A percentile compares a stretch with the other conserved stretches of the same genome.
phyloP scores from a whole-genome alignment of 2,113 vertebrate genomes.

The Bolborhynchus lineola region DNA sequence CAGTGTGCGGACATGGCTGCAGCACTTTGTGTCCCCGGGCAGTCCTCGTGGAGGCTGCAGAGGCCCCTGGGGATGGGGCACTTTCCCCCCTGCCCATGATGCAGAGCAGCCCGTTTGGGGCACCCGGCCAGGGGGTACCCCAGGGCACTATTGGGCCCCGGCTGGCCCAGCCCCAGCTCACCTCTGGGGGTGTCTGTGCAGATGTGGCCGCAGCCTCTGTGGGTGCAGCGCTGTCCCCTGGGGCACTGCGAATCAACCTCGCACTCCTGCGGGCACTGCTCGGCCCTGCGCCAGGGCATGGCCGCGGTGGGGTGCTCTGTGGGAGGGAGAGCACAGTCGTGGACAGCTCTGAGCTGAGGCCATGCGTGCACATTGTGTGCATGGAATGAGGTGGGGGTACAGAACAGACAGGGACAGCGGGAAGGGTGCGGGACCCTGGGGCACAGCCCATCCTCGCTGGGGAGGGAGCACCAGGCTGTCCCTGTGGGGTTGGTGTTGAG shows the following conservation, averaged over 20 bases:
- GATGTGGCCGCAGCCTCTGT: background rate
- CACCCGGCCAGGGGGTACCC: background rate
- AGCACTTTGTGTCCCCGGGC: constrained; percentile 15
- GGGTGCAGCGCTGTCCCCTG: constrained; percentile 16
- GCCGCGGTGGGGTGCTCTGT: fast-evolving
- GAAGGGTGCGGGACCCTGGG: background rate
- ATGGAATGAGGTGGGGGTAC: background rate
- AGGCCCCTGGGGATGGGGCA: background rate
- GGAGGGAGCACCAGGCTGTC: background rate
- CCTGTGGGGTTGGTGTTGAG: fast-evolving
- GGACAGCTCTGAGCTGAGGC: background rate
- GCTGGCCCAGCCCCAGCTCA: background rate
- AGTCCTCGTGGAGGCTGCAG: background rate
- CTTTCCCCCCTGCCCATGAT: background rate
- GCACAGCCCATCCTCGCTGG: fast-evolving
- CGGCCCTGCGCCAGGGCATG: fast-evolving
- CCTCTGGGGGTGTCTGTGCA: background rate
- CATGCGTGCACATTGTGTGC: fast-evolving
- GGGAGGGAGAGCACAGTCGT: background rate
- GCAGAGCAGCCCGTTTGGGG: fast-evolving
- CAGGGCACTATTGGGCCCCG: background rate
- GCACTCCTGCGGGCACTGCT: fast-evolving
- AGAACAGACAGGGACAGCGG: fast-evolving
- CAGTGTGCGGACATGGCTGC: background rate
- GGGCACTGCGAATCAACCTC: background rate